phyloP scores from a whole-genome alignment of 1,140 invertebrate species.

The Leptoteleia sp. region DNA sequence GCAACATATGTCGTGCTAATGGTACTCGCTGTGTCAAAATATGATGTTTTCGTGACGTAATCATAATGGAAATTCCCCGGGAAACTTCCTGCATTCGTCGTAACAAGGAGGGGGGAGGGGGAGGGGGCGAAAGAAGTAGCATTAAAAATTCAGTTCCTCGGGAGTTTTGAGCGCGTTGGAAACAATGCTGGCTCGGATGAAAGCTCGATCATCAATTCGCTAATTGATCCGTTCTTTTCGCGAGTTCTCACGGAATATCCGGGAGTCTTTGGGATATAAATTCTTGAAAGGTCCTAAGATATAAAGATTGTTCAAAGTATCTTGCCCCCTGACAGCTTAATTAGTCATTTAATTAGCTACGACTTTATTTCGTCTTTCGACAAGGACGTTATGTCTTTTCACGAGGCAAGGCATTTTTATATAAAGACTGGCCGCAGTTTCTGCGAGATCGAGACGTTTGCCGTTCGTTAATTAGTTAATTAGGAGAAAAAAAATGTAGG shows the following conservation, averaged over 20 bases:
- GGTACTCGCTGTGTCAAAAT: constrained; percentile 39
- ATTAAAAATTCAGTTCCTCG: no score
- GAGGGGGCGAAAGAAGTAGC: no score
- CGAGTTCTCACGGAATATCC: neutral
- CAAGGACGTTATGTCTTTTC: constrained; percentile 42
- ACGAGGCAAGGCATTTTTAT: no score
- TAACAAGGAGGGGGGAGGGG: no score
- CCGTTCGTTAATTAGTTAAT: no score
- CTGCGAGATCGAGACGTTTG: no score
- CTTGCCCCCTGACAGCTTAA: constrained; percentile 53
- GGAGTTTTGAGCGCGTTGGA: no score
- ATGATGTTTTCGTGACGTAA: constrained; percentile 35
- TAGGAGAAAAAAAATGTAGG: no score
- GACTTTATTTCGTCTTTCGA: constrained; percentile 30
- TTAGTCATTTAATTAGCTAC: constrained; percentile 62
- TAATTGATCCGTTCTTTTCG: constrained; percentile 21
- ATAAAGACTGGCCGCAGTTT: no score
- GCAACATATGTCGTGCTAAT: constrained; percentile 47
- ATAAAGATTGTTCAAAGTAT: constrained; percentile 44
- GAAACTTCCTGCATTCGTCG: constrained; percentile 4
- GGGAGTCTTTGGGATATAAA: constrained; percentile 4
- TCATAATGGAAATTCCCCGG: constrained; percentile 23
- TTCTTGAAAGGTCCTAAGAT: constrained; percentile 15
- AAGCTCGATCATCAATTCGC: constrained; percentile 4
- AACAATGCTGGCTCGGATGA: neutral